Evolutionary conservation across 2,113 vertebrate species (phyloP).

Genomic region (Neotoma lepida): DNA sequence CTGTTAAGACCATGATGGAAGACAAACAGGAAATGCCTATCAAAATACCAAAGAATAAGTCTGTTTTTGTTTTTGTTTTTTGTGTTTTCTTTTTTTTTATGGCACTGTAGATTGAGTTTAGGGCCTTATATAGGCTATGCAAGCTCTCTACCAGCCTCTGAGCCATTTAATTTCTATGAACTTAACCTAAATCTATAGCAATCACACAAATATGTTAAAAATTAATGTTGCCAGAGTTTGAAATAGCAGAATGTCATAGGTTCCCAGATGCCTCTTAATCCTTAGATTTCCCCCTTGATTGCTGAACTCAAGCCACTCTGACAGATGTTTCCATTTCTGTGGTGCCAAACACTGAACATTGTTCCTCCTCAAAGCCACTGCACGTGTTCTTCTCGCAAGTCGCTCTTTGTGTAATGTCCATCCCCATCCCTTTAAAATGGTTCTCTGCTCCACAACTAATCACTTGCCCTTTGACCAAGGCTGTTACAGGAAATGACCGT

Average conservation of each 20-base stretch:
- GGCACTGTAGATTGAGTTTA: not conserved
- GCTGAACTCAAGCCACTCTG: not conserved
- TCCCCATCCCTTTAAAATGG: not conserved
- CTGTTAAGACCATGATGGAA: not conserved
- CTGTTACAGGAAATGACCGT: not conserved
- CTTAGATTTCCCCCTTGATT: not conserved
- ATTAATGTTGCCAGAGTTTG: not conserved
- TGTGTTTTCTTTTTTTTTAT: not conserved
- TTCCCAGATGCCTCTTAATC: not conserved
- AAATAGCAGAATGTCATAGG: not conserved
- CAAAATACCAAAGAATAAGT: conserved; percentile 6
- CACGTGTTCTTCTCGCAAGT: not conserved
- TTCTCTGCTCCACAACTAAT: not conserved
- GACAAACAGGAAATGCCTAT: not conserved
- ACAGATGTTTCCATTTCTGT: not conserved
- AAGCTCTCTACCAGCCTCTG: not conserved
- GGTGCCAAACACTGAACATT: not conserved
- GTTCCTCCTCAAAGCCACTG: not conserved
- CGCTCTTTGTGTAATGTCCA: not conserved
- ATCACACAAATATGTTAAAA: not conserved
- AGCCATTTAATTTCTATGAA: conserved; percentile 17
- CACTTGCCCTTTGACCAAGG: not conserved
- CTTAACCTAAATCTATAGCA: not conserved
- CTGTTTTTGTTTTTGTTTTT: not conserved
- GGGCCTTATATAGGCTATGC: not conserved